These are phyloP conservation scores for Chironomus riparius DNA, from an alignment of 2,888 invertebrate genomes.

Conservation along the genomic window DNA sequence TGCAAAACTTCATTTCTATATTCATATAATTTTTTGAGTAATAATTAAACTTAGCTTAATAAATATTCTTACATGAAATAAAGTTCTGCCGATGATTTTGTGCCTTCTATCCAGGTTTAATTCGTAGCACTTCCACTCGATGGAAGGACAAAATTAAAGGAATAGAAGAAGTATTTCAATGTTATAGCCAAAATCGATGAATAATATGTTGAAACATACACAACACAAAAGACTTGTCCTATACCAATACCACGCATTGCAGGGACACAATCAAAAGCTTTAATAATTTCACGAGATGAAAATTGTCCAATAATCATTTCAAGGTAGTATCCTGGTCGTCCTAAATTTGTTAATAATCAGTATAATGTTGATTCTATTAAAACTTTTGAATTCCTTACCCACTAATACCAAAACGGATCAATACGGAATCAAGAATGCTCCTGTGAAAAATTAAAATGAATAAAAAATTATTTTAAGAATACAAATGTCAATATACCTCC, in stretches of 20 bases:
- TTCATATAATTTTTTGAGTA: slow-evolving; percentile 12
- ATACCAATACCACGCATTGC: slow-evolving; percentile 57
- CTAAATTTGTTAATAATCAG: neutral
- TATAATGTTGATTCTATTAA: neutral
- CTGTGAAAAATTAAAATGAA: neutral
- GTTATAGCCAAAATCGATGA: slow-evolving; percentile 57
- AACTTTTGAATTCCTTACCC: slow-evolving; percentile 40
- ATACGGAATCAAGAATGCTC: slow-evolving; percentile 37
- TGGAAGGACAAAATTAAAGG: slow-evolving; percentile 49
- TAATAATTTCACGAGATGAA: slow-evolving; percentile 58
- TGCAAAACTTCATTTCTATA: slow-evolving; percentile 45
- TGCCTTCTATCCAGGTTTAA: no score
- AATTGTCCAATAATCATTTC: slow-evolving; percentile 51
- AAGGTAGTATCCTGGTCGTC: slow-evolving; percentile 52
- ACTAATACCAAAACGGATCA: slow-evolving; percentile 53
- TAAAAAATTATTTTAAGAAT: neutral
- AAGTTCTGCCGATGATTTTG: slow-evolving; percentile 40
- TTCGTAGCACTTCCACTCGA: neutral
- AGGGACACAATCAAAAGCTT: slow-evolving; percentile 56
- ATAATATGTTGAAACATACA: slow-evolving; percentile 55
- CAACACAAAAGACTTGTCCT: slow-evolving; percentile 48
- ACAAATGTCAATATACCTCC: slow-evolving; percentile 43
- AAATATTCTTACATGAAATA: slow-evolving; percentile 42
- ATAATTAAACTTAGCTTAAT: neutral
- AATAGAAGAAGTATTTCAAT: slow-evolving; percentile 52